phyloP scores from a whole-genome alignment of 2,797 vertebrate species.

The Scarus forsteni region DNA sequence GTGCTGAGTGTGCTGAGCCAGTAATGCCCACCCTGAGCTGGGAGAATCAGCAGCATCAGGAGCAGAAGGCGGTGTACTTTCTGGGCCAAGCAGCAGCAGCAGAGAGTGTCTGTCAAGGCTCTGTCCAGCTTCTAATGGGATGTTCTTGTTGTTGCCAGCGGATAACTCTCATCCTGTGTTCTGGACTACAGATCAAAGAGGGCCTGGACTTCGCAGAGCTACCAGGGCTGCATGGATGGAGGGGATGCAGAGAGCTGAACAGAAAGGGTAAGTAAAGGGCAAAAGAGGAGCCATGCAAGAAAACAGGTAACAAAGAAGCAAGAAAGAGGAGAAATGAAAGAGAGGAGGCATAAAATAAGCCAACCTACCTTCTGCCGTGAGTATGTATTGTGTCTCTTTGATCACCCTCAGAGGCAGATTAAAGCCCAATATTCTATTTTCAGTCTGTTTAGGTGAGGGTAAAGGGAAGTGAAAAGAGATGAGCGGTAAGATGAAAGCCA shows the following conservation, averaged over 20 bases:
- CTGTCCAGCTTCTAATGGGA: conserved; percentile 78
- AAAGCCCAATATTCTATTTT: conserved; percentile 40
- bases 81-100: conserved; percentile 28
- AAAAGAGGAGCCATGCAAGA: conserved; percentile 12
- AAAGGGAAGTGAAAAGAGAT: conserved; percentile 19
- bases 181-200: conserved; percentile 82
- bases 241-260: conserved; percentile 25
- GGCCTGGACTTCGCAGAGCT: conserved; percentile 56
- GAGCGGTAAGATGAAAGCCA: conserved; percentile 44
- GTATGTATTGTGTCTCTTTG: conserved; percentile 19
- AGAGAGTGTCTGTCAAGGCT: conserved; percentile 63
- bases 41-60: conserved; percentile 47
- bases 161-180: conserved; percentile 82
- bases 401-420: conserved; percentile 42
- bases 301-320: conserved; percentile 9
- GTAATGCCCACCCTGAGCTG: conserved; percentile 61
- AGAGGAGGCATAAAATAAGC: neutral
- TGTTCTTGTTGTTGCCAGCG: conserved; percentile 81
- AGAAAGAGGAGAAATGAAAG: conserved; percentile 2
- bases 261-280: conserved; percentile 38
- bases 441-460: conserved; percentile 36
- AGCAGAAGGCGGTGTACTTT: conserved; percentile 42
- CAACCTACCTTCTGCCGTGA: neutral
- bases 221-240: conserved; percentile 39
- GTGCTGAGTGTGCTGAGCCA: conserved; percentile 55